A percentile compares a stretch with the other conserved stretches of the same genome.
phyloP scores from a whole-genome alignment of 2,888 invertebrate species.

The Sisyra terminalis region DNA sequence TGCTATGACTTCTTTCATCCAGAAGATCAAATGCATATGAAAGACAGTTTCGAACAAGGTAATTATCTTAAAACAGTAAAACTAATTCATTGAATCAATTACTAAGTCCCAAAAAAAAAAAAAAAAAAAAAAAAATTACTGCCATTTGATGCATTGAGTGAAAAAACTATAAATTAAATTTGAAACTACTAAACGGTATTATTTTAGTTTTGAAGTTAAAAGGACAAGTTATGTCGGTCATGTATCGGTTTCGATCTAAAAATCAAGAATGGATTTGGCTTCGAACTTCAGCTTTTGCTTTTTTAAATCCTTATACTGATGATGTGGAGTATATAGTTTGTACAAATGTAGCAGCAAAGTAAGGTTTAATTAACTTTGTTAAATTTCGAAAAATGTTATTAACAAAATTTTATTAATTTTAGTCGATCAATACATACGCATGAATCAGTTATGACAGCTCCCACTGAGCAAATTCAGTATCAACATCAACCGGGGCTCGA shows the following conservation, averaged over 20 bases:
- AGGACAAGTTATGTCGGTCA: slow-evolving; percentile 79
- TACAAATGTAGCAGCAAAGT: slow-evolving; percentile 75
- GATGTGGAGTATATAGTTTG: slow-evolving; percentile 94
- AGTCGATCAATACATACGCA: slow-evolving; percentile 11
- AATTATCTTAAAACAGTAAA: slow-evolving; percentile 28
- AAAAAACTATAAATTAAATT: too few species aligned
- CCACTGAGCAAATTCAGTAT: slow-evolving; percentile 15
- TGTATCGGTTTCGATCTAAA: slow-evolving; percentile 82
- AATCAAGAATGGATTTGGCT: slow-evolving; percentile 83
- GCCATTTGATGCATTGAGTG: too few species aligned
- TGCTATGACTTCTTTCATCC: slow-evolving; percentile 91
- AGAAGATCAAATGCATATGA: slow-evolving; percentile 83
- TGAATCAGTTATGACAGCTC: slow-evolving; percentile 15
- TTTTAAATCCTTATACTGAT: slow-evolving; percentile 88
- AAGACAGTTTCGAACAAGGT: slow-evolving; percentile 77
- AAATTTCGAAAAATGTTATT: too few species aligned
- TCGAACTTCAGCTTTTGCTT: slow-evolving; percentile 82
- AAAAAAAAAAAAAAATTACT: too few species aligned
- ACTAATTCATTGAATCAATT: slow-evolving; percentile 1
- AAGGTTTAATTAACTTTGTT: slow-evolving; percentile 20
- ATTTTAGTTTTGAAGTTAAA: slow-evolving; percentile 72
- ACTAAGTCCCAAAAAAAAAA: too few species aligned
- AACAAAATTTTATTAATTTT: too few species aligned
- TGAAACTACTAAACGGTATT: too few species aligned
- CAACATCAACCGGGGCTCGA: slow-evolving; percentile 32